Evolutionary conservation across 2,797 vertebrate species (phyloP).

Genomic region (Centropyge bicolor): DNA sequence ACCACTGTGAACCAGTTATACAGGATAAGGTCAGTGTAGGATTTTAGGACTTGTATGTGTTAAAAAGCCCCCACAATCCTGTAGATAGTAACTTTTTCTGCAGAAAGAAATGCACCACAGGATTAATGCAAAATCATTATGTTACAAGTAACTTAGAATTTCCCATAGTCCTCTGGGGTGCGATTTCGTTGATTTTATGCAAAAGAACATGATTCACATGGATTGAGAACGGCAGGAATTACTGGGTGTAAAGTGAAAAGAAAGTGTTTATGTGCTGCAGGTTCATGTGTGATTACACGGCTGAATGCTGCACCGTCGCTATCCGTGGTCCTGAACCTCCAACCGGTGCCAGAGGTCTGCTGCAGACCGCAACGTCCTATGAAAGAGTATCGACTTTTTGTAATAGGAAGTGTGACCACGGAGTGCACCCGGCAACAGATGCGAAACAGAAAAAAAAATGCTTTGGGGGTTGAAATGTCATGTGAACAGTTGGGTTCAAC

Average conservation of each 20-base stretch:
- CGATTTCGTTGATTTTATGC: constrained; percentile 45
- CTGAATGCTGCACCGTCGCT: constrained; percentile 73
- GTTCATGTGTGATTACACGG: constrained; percentile 66
- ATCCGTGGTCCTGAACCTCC: constrained; percentile 79
- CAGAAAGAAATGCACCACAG: constrained; percentile 7
- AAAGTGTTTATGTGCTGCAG: constrained; percentile 39
- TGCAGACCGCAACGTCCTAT: constrained; percentile 68
- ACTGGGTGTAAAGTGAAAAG: constrained; percentile 35
- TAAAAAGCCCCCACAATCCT: not conserved
- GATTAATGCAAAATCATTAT: constrained; percentile 12
- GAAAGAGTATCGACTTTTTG: constrained; percentile 83
- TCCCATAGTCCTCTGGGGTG: constrained; percentile 20
- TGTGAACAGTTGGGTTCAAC: constrained; percentile 85
- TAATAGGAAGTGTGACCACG: constrained; percentile 82
- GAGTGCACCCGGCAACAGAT: constrained; percentile 79
- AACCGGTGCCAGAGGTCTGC: constrained; percentile 74
- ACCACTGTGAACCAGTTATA: not conserved
- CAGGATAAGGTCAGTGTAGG: not conserved
- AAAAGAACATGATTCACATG: constrained; percentile 40
- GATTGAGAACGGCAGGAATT: constrained; percentile 35
- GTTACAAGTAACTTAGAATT: not conserved
- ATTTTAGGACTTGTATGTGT: not conserved
- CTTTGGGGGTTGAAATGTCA: constrained; percentile 85
- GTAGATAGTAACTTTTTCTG: not conserved
- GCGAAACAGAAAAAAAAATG: constrained; percentile 77